These are phyloP conservation scores for Aphyosemion australe DNA, from an alignment of 2,113 vertebrate genomes.

Conservation along the genomic window DNA sequence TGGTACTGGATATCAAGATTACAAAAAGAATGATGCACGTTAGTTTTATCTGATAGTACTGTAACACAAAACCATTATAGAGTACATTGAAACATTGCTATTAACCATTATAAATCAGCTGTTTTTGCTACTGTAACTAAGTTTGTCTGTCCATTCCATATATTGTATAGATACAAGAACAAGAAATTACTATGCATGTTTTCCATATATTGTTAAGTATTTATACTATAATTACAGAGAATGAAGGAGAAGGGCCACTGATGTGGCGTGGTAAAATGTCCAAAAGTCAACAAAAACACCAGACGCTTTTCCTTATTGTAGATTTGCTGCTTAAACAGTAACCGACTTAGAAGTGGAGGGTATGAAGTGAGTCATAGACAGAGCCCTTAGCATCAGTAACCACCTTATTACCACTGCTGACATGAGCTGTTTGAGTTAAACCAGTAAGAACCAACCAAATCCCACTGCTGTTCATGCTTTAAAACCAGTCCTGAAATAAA, in stretches of 20 bases:
- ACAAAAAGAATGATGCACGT: constrained; percentile 78
- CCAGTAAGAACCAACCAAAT: constrained; percentile 43
- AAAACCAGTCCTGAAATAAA: constrained; percentile 45
- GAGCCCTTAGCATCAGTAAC: constrained; percentile 75
- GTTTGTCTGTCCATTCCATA: constrained; percentile 85
- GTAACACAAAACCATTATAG: constrained; percentile 85
- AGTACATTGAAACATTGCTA: constrained; percentile 83
- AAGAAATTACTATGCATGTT: constrained; percentile 79
- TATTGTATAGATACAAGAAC: constrained; percentile 84
- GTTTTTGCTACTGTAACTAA: constrained; percentile 85
- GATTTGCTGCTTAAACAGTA: constrained; percentile 52
- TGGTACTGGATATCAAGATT: constrained; percentile 79
- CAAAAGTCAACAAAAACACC: constrained; percentile 53
- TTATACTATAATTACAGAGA: constrained; percentile 82
- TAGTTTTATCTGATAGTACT: constrained; percentile 81
- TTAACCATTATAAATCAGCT: constrained; percentile 81
- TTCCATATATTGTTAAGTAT: constrained; percentile 78
- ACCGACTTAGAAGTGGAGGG: constrained; percentile 44
- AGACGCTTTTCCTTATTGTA: constrained; percentile 58
- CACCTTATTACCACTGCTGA: constrained; percentile 36
- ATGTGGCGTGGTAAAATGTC: constrained; percentile 74
- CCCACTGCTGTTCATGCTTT: constrained; percentile 27
- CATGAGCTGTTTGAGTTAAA: constrained; percentile 53
- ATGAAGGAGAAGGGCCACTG: constrained; percentile 75
- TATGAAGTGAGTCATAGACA: constrained; percentile 60